These are phyloP conservation scores for Musca vetustissima DNA, from an alignment of 1,140 invertebrate genomes.

Conservation along the genomic window DNA sequence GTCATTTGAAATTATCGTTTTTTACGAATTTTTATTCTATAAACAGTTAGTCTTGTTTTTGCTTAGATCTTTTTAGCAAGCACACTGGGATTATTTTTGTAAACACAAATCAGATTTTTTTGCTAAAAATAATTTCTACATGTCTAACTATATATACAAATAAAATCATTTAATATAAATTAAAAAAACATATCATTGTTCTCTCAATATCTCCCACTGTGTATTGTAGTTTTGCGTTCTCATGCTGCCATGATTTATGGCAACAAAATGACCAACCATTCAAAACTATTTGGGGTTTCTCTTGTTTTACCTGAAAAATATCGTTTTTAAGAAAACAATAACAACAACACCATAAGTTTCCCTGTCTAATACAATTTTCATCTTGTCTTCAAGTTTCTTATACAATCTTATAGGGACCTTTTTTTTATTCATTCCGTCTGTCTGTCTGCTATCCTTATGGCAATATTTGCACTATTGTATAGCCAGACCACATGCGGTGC, in stretches of 20 bases:
- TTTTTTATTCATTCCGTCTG: too few relatives aligned
- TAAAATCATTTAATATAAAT: too few relatives aligned
- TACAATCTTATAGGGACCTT: slow-evolving; percentile 8
- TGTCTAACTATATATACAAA: too few relatives aligned
- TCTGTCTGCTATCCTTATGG: not conserved
- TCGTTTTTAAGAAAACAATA: not conserved
- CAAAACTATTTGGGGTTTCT: slow-evolving; percentile 1
- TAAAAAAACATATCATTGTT: too few relatives aligned
- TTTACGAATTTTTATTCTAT: not conserved
- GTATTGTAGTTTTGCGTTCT: not conserved
- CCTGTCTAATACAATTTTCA: slow-evolving; percentile 10
- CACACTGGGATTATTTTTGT: not conserved
- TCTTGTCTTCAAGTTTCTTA: not conserved
- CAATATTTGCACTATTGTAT: not conserved
- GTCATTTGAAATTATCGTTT: slow-evolving; percentile 15
- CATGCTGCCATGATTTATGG: slow-evolving; percentile 9
- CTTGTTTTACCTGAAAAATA: not conserved
- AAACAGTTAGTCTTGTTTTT: not conserved
- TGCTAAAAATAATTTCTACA: not conserved
- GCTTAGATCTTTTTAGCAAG: not conserved
- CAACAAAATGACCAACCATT: slow-evolving; percentile 2
- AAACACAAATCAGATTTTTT: too few relatives aligned
- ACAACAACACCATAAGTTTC: not conserved
- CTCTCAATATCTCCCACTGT: not conserved
- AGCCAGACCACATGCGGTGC: not conserved